A percentile compares a stretch with the other conserved stretches of the same genome.
Evolutionary conservation across 2,888 invertebrate genomes (phyloP).

Genomic region (Chalcis sispes): DNA sequence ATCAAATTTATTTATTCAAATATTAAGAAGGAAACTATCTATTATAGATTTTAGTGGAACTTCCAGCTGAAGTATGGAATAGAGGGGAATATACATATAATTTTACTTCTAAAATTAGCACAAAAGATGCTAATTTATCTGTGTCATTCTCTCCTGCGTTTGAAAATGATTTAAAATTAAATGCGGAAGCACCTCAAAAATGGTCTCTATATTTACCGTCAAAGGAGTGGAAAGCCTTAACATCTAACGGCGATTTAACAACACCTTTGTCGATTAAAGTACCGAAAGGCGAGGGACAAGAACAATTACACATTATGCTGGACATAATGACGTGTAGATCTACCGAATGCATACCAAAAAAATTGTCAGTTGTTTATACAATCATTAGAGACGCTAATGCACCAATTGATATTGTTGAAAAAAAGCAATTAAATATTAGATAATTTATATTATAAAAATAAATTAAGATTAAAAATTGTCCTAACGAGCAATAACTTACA

Average conservation of each 20-base stretch:
- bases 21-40: conserved; percentile 27
- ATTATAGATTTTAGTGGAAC: conserved; percentile 65
- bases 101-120: conserved; percentile 70
- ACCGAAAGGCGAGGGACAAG: conserved; percentile 63
- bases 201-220: conserved; percentile 77
- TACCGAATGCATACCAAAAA: conserved; percentile 70
- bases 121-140: conserved; percentile 74
- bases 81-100: conserved; percentile 60
- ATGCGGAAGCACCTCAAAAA: conserved; percentile 79
- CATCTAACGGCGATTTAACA: conserved; percentile 61
- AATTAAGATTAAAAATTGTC: conserved; percentile 3
- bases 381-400: conserved; percentile 64
- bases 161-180: conserved; percentile 77
- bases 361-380: conserved; percentile 64
- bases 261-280: conserved; percentile 65
- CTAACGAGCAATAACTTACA: background rate
- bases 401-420: conserved; percentile 61
- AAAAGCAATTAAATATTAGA: conserved; percentile 63
- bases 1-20: too few relatives aligned
- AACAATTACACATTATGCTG: conserved; percentile 65
- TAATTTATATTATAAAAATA: conserved; percentile 50
- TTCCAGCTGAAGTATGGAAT: conserved; percentile 59
- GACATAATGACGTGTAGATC: conserved; percentile 69
- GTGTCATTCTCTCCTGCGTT: conserved; percentile 75
- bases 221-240: conserved; percentile 61